Base-by-base conservation (phyloP, 2,888 invertebrate genomes). In the Tethea ocularis region DNA sequence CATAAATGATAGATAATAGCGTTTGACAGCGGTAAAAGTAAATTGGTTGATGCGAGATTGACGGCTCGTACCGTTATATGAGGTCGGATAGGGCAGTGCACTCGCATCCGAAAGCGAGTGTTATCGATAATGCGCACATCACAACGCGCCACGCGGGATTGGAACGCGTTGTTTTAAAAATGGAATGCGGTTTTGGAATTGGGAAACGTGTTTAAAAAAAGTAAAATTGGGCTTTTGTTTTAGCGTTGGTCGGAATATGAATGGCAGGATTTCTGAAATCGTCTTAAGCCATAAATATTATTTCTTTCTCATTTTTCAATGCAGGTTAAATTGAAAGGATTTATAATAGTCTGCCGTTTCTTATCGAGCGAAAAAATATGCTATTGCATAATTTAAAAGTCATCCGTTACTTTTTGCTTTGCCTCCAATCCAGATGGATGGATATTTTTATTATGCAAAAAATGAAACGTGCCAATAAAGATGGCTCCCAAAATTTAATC, bases 111-210 rank as follows among this genome's bases (percentile, higher is more conserved):
- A 86, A 83, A 84, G 79, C 79, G 76, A 83, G 81, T 71, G 79
- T 80, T 85, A 83, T 87, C 84, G 87, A 87, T 83, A 84, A 83
- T 78, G 80, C 76, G 83, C 83, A 84, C 88, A 87, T 80, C 88
- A 87, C 87, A 87, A 84, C 68, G 33, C 53, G 36, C 54, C 54
- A 54, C 33, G 54, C 33, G 54, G 54, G 33, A 54, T 54, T 36
- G 54, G 54, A 36, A 54, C 54, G 67, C 70, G 59, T 51, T 57
- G 51, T 57, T 83, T 80, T 72, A 73, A 82, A 82, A 84, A 84
- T 82, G 86, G 87, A 89, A 88, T 88, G 88, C 79, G 81, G 87
- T 87, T 87, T 84, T 76, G 72, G 81, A 85, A 84, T 81, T 80
- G 77, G 86, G 76, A 83, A 82, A 87, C 85, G 77, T 83, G 88